Evolutionary conservation across 2,797 vertebrate species (phyloP).

Genomic region (Acanthornis magna): DNA sequence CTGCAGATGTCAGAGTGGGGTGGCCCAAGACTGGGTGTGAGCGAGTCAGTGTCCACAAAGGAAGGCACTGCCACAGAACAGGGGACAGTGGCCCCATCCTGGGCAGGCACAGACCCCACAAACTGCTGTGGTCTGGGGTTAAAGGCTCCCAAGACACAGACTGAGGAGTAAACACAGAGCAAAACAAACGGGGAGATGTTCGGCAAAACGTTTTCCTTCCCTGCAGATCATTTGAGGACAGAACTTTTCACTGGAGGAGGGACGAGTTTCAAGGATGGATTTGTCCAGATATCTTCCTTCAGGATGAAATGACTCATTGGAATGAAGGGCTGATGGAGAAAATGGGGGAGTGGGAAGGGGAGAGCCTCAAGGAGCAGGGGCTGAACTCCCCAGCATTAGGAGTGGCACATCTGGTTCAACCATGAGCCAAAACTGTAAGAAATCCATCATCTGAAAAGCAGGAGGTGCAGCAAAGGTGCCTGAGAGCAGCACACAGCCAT

Average conservation of each 20-base stretch:
- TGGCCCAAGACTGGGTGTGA: background rate
- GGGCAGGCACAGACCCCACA: background rate
- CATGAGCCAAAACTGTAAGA: background rate
- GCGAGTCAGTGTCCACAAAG: accelerated
- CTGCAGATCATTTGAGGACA: background rate
- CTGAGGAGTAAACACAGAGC: background rate
- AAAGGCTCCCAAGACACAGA: background rate
- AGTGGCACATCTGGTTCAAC: background rate
- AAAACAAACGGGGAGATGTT: background rate
- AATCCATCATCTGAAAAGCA: background rate
- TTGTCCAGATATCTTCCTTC: background rate
- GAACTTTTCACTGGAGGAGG: background rate
- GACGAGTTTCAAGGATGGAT: background rate
- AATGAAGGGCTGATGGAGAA: background rate
- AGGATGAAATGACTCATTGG: background rate
- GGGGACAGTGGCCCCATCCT: background rate
- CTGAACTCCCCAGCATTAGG: background rate
- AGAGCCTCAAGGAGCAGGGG: background rate
- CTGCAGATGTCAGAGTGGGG: background rate
- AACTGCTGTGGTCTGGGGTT: background rate
- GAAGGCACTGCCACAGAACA: background rate
- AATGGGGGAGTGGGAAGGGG: background rate
- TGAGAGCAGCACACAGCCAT: background rate
- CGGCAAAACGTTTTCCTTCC: background rate
- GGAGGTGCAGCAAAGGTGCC: background rate